Evolutionary conservation across 2,888 invertebrate species (phyloP).

Genomic region (Fissipunctia ypsillon): DNA sequence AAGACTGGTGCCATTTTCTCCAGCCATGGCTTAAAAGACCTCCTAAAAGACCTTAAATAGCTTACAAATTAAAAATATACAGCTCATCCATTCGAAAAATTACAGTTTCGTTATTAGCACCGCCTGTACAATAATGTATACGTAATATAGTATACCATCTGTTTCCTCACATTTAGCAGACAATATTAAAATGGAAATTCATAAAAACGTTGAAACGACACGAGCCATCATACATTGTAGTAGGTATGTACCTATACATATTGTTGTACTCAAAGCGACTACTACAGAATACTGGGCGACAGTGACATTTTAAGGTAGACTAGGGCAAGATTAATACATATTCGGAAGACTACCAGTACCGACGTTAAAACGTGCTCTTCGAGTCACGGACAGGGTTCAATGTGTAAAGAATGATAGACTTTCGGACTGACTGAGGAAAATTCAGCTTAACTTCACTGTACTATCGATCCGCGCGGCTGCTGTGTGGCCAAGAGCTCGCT

Average conservation of each 20-base stretch:
- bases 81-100: not conserved
- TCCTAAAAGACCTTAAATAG: no score
- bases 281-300: no score
- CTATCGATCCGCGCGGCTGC: constrained; percentile 2
- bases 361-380: not conserved
- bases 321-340: not conserved
- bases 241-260: no score
- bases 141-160: no score
- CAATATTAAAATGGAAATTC: no score
- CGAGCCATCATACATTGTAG: no score
- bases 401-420: not conserved
- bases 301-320: no score
- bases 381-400: not conserved
- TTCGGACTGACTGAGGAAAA: not conserved
- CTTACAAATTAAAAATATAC: not conserved
- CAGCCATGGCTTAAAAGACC: no score
- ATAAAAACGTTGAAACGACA: no score
- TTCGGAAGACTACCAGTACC: not conserved
- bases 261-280: no score
- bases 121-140: not conserved
- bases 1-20: no score
- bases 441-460: constrained; percentile 1
- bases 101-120: not conserved
- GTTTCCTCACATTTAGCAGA: no score
- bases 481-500: not conserved